Base-by-base conservation (phyloP, 2,113 vertebrate species). In the Chascanopsetta lugubris region DNA sequence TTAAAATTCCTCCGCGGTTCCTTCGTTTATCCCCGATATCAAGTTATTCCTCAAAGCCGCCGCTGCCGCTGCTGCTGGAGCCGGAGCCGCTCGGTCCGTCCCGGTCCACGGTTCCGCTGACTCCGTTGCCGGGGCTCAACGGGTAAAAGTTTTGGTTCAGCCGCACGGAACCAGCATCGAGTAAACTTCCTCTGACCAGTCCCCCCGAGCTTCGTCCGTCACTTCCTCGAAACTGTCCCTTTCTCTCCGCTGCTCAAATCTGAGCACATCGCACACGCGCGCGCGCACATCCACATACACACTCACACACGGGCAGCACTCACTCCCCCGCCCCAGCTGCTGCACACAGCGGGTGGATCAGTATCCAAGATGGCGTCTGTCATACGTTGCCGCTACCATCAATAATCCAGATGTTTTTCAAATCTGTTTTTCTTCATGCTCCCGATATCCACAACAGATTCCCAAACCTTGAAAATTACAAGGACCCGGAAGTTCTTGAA, bases 111-210 rank as follows among this genome's bases (percentile, higher is more conserved):
- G 77, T 58, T 85, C 72, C 76, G 38, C 10, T 5, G 34, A 11
- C 34, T 3, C 34, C 15, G 34, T 11, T 13, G 34, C 34, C 15
- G 34, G 34, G 15, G 34, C 34, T 4, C 11, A 13, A 36, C 30
- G 75, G 79, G 77, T 73, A 75, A 81, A 92, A 92, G 86, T 85
- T 93, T 93, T 89, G 68, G 81, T 65, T 79, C 75, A 75, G 89
- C n/a, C n/a, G 18, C 77, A 78, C 75, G 66, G 85, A 59, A 81
- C 75, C 85, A 75, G 61, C 78, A 73, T 56, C 83, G 77, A 75
- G 79, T 82, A 92, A 91, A 94, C 92, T 94, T 94, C 93, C 93
- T 92, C 82, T 85, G 89, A 77, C 88, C 80, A 70, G 86, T 72
- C 69, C 72, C 59, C 9, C 61, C 18, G 72, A 80, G 81, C 72